These are phyloP conservation scores for Congeria kusceri DNA, from an alignment of 2,888 invertebrate species.

Conservation along the genomic window DNA sequence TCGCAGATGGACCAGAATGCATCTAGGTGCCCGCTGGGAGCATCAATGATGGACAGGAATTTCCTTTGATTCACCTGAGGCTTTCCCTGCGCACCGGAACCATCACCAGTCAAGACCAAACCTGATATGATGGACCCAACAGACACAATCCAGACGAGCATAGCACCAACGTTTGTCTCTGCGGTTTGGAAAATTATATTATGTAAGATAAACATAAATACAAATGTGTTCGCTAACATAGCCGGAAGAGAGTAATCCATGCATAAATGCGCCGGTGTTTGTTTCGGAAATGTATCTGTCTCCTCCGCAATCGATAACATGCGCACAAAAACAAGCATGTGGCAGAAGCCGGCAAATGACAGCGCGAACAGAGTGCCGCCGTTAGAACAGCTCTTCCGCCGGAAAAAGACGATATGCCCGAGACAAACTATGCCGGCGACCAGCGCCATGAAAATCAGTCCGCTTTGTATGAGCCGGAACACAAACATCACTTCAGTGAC, in stretches of 20 bases:
- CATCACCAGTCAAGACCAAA: neutral
- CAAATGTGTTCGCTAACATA: conserved; percentile 32
- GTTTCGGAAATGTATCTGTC: neutral
- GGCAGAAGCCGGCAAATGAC: conserved; percentile 43
- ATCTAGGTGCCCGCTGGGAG: conserved; percentile 25
- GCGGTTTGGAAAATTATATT: conserved; percentile 35
- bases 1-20: conserved; percentile 57
- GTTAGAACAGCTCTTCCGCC: conserved; percentile 38
- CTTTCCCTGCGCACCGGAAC: neutral
- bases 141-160: conserved; percentile 7
- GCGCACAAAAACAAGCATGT: conserved; percentile 38
- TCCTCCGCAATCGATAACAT: conserved; percentile 43
- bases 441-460: conserved; percentile 38
- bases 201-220: conserved; percentile 16
- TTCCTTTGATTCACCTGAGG: conserved; percentile 28
- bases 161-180: neutral
- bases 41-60: conserved; percentile 29
- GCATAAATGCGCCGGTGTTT: conserved; percentile 12
- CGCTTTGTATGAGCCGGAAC: conserved; percentile 42
- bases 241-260: conserved; percentile 44
- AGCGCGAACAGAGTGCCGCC: conserved; percentile 24
- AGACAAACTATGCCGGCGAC: conserved; percentile 40
- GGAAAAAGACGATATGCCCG: conserved; percentile 35
- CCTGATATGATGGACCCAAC: conserved; percentile 27
- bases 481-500: conserved; percentile 35